Base-by-base conservation (phyloP, 2,888 invertebrate genomes). In the Thecophora atra region DNA sequence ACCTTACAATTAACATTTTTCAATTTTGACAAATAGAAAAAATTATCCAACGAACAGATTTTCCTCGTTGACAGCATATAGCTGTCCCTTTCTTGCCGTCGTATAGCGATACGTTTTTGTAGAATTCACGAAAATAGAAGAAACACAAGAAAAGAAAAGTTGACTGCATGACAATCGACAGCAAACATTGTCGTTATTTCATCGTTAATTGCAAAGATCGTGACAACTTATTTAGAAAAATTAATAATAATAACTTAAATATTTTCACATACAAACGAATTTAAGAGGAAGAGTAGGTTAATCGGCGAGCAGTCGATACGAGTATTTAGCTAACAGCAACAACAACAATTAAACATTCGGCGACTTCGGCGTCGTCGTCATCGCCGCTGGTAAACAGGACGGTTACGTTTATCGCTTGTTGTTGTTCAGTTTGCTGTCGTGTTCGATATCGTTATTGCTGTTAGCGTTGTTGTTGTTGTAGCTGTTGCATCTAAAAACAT, bases 151-250 rank as follows among this genome's bases (percentile, higher is more conserved):
- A 37, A 37, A 30, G 11, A 37, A 37, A 37, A n/a, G n/a, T n/a
- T 37, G 7, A 37, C 37, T 37, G 6, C 37, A 11, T 37, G 11
- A 64, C 64, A 44, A 30, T 17, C 47, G 17, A 64, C 28, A 52
- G 13, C 52, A 28, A 52, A 52, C 65, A 44, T 44, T 56, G 21
- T 56, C 42, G 69, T 69, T 69, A 47, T 47, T 47, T 26, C 47
- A 24, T 26, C 1, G 2, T 62, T 62, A 69, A 69, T 69, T 62
- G 51, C 60, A 51, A 19, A 44, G 69, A 69, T 69, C 69, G 69
- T 69, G 69, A 69, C 69, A 69, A 69, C 60, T 47, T 69, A 51
- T 69, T 69, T 62, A 28, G 30, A 62, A 60, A 44, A 51, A 62
- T 62, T 62, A 69, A 44, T 44, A 58, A 26, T 62, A 62, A 51